phyloP scores from a whole-genome alignment of 1,140 invertebrate species.

The Drosophila azteca region DNA sequence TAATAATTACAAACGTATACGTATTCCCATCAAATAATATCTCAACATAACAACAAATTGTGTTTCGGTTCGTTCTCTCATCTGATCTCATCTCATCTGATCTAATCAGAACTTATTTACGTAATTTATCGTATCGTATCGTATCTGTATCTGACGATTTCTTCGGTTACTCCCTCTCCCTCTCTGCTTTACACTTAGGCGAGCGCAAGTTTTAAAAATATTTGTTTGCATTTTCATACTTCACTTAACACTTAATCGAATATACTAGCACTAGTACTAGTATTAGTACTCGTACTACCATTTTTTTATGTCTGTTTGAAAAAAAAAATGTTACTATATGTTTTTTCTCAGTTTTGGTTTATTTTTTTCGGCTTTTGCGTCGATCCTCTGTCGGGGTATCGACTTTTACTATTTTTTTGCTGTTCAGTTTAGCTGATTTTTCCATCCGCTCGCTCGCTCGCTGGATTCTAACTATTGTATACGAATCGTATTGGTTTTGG shows the following conservation, averaged over 20 bases:
- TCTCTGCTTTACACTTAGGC: constrained; percentile 36
- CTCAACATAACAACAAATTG: constrained; percentile 74
- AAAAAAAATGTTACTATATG: constrained; percentile 75
- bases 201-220: constrained; percentile 73
- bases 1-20: constrained; percentile 63
- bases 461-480: constrained; percentile 28
- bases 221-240: constrained; percentile 51
- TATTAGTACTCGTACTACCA: too few relatives aligned
- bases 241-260: constrained; percentile 75
- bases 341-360: constrained; percentile 52
- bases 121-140: constrained; percentile 38
- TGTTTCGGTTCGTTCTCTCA: constrained; percentile 24
- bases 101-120: constrained; percentile 35
- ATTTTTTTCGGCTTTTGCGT: constrained; percentile 57
- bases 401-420: constrained; percentile 65
- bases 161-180: constrained; percentile 12
- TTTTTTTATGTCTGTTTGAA: constrained; percentile 30
- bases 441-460: constrained; percentile 39
- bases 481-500: background rate
- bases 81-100: constrained; percentile 24
- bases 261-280: constrained; percentile 17
- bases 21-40: constrained; percentile 59
- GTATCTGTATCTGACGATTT: constrained; percentile 17
- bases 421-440: constrained; percentile 40
- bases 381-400: constrained; percentile 14